Evolutionary conservation across 2,888 invertebrate genomes (phyloP), one percentile per base, ranked within the genome.

Genomic region (Epirrhoe alternata): DNA sequence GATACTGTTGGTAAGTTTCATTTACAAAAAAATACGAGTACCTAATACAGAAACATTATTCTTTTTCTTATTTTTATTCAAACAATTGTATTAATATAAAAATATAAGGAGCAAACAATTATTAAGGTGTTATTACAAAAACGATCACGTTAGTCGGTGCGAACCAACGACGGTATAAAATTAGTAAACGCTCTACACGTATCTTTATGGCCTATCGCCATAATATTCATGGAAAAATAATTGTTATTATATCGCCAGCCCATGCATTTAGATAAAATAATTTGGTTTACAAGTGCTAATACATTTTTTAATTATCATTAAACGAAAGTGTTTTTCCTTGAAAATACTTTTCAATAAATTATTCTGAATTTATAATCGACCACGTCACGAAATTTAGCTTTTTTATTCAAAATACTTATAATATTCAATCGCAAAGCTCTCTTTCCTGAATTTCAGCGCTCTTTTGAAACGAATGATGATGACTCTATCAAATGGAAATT

Each of bases 1-100:
- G 92, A 93, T 83, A 84, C 86, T 72, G 86, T 89, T 68, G 93
- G 92, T 92, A 87, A 91, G 93, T 56, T 31, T 38, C 1, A 4
- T 14, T 16, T 16, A 7, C 12, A 52, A 52, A 52, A 31, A 7
- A 12, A 42, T 12, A 42, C 10, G 12, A 38, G n/a, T 47, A 14
- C 6, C 47, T 16, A 10, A 35, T 35, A 35, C 10, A 35, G 6
- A 1, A 8, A 12, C n/a, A 6, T 42, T 42, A 2, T 42, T 10
- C 16, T 5, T 47, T n/a, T 6, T 14, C 0, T 47, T 47, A 47
- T 10, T 7, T n/a, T 5, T 45, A n/a, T 16, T 5, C 6, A 16
- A 16, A 47, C 14, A 14, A 47, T 6, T 47, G 16, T 42, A 42
- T n/a, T 8, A 42, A 12, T 42, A 17, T 35, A 30, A 42, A 24